These are phyloP conservation scores for Rhabdomys dilectus DNA, from an alignment of 2,113 vertebrate genomes.

Conservation along the genomic window DNA sequence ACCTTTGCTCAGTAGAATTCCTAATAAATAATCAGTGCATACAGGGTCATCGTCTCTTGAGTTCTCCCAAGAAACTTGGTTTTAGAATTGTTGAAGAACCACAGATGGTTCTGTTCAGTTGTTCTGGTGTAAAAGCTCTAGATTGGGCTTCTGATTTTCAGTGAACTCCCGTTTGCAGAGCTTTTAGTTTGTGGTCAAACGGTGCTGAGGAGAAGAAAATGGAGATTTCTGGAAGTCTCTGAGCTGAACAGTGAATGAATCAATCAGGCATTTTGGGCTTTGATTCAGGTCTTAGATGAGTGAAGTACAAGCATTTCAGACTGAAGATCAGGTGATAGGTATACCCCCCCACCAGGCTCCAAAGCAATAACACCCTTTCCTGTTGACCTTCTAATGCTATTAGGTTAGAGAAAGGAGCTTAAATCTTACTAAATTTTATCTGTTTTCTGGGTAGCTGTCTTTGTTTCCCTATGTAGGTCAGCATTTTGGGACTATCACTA, in stretches of 20 bases:
- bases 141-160: background rate
- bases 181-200: constrained; percentile 27
- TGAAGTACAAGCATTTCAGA: constrained; percentile 44
- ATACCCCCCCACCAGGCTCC: background rate
- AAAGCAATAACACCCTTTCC: constrained; percentile 22
- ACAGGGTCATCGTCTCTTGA: background rate
- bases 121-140: constrained; percentile 26
- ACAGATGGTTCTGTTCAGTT: background rate
- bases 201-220: constrained; percentile 23
- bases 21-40: constrained; percentile 28
- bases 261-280: constrained; percentile 56
- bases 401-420: constrained; percentile 53
- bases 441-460: constrained; percentile 32
- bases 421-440: constrained; percentile 35
- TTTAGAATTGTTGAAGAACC: constrained; percentile 48
- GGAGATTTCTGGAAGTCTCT: constrained; percentile 47
- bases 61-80: background rate
- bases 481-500: constrained; percentile 21
- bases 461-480: constrained; percentile 23
- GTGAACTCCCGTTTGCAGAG: constrained; percentile 29
- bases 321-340: constrained; percentile 47
- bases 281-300: constrained; percentile 56
- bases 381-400: constrained; percentile 54
- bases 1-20: background rate
- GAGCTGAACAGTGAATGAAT: constrained; percentile 33